These are phyloP conservation scores for Drosophila parabipectinata DNA, from an alignment of 1,140 invertebrate species.

Conservation along the genomic window DNA sequence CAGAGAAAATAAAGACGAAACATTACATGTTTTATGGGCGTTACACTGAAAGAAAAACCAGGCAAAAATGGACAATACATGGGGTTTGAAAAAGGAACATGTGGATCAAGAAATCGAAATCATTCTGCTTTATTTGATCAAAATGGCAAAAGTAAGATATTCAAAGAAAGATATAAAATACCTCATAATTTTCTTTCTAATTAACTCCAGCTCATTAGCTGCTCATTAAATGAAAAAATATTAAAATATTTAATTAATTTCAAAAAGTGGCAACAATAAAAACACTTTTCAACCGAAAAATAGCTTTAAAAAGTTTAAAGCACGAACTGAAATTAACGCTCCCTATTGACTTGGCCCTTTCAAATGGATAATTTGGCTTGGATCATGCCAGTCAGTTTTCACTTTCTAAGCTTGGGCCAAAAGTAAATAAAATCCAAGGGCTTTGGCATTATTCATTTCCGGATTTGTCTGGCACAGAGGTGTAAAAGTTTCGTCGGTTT, in stretches of 20 bases:
- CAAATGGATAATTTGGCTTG: conserved; percentile 29
- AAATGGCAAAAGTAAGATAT: too few species aligned
- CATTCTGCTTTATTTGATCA: too few species aligned
- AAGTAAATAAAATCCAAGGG: conserved; percentile 23
- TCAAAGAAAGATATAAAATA: too few species aligned
- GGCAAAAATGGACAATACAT: too few species aligned
- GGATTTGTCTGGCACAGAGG: conserved; percentile 38
- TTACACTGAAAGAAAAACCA: neutral
- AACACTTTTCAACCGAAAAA: conserved; percentile 1
- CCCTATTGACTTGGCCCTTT: conserved; percentile 23
- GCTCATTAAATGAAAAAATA: conserved; percentile 3
- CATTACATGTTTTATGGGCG: neutral
- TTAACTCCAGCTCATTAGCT: neutral
- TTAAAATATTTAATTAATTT: conserved; percentile 4
- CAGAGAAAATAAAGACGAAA: conserved; percentile 17
- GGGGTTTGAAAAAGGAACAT: too few species aligned
- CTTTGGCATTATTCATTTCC: conserved; percentile 15
- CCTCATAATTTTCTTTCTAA: too few species aligned
- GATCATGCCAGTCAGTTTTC: conserved; percentile 40
- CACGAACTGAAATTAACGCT: conserved; percentile 39
- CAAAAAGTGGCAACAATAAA: neutral
- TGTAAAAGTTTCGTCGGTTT: conserved; percentile 40
- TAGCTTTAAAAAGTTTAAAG: conserved; percentile 24
- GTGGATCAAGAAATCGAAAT: too few species aligned
- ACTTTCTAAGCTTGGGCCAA: conserved; percentile 44